Conservation (phyloP, 1,140 invertebrate genomes). For the Eulimnadia texana region DNA sequence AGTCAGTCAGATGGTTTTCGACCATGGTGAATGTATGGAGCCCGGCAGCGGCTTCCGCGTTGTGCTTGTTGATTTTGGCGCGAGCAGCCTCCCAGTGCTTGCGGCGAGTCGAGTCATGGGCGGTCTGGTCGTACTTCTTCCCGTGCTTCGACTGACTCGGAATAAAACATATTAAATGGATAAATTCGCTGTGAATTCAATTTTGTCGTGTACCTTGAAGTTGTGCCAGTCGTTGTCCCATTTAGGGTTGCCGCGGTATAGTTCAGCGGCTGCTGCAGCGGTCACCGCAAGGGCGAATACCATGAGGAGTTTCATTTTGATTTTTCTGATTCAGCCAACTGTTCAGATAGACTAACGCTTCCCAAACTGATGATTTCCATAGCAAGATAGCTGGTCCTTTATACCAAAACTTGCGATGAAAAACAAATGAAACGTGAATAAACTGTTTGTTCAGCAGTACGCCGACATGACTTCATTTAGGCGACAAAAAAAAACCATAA, state of each 20-base stretch:
- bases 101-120: neutral
- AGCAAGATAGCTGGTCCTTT: no score
- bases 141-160: neutral
- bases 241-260: neutral
- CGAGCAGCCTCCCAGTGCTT: neutral
- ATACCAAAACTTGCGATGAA: no score
- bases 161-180: neutral
- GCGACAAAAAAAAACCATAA: no score
- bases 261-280: neutral
- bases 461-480: no score
- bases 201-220: neutral
- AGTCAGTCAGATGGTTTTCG: slow-evolving; percentile 5
- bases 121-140: neutral
- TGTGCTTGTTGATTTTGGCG: slow-evolving; percentile 7
- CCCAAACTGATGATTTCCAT: no score
- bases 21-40: slow-evolving; percentile 1
- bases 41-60: slow-evolving; percentile 8
- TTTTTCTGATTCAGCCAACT: no score
- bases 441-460: no score
- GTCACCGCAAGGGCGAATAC: neutral
- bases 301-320: neutral
- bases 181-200: neutral
- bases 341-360: no score
- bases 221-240: neutral
- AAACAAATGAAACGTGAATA: no score